Evolutionary conservation across 2,113 vertebrate species (phyloP), one percentile per base, ranked within the genome.

Genomic region (Peromyscus polionotus): DNA sequence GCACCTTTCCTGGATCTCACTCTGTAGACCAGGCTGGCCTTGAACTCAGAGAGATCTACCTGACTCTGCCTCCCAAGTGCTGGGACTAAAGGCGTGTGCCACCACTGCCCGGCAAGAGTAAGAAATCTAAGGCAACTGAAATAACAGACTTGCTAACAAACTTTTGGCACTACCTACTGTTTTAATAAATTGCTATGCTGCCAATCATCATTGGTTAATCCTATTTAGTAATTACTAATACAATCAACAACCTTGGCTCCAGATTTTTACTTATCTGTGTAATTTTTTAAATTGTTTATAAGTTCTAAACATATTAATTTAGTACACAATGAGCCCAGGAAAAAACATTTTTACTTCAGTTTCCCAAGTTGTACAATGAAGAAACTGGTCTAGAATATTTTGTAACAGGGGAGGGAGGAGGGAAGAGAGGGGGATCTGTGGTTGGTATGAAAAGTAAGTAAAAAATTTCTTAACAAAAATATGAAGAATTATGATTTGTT

Each of bases 131-230:
- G 48, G 31, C 7, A 86, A 75, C 31, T 75, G 70, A 95, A 90
- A 61, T 90, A 76, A n/a, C 1, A 87, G 48, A 73, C 31, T 54
- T 91, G 89, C 79, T 92, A 75, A 92, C 75, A 95, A 88, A 96
- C 86, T 91, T 81, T 31, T 51, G 22, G 61, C 2, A 65, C 10
- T 70, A 84, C 75, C 61, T 24, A 81, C 31, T 70, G 24, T 87
- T 31, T 76, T 92, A 72, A 84, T 79, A 24, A 84, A 91, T 0
- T 33, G 61, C 51, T 84, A 63, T 33, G 73, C 76, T 63, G 39
- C 85, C n/a, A 92, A 22, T 80, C 42, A 17, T 79, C 81, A 42
- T 19, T 19, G 16, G 26, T 75, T 90, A 85, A 92, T 54, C 22
- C 31, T 91, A 79, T 0, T 68, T 90, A 77, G 31, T 91, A 80